Base-by-base conservation (phyloP, 2,113 vertebrate genomes). In the Melanocharis versteri region DNA sequence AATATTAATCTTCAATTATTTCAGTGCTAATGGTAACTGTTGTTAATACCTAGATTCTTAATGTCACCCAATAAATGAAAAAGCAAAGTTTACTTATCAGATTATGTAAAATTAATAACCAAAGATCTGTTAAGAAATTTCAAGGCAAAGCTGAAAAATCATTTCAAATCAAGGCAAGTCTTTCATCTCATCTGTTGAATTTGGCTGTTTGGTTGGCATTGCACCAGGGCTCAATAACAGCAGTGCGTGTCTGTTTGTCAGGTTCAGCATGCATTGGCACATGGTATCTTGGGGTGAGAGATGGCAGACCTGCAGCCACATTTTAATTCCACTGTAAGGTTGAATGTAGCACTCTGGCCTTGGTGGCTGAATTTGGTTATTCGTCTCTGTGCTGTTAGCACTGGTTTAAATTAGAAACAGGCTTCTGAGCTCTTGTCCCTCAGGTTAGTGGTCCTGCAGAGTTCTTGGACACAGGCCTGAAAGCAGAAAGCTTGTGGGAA, bases 361-460 rank as follows among this genome's bases (percentile, higher is more conserved):
- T n/a, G 37, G 50, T 77, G 87, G 53, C 47, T 90, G 82, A 40
- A 48, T 66, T 58, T 72, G 58, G 37, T 72, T 87, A 15, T 89
- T 89, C 0, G 0, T 89, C 24, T 77, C 47, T 57, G 23, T 61
- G 54, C 75, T 79, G 42, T 64, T 93, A 66, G 82, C 33, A 24
- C 40, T 87, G 54, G 18, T 94, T 85, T 93, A 90, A 93, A 85
- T 95, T 95, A 79, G 84, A 94, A 96, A 73, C 71, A 89, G 88
- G 9, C 42, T 86, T 80, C 18, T 57, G 47, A 61, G 75, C 71
- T 56, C 61, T 72, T 85, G 66, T 91, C 68, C 47, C 54, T 91
- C 87, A 91, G 71, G 42, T 85, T 86, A 87, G 79, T 88, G 70
- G 90, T 87, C 92, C 70, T 91, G 33, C 68, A 35, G 90, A 83